These are phyloP conservation scores for Zaprionus capensis DNA, from an alignment of 1,140 invertebrate genomes.

Conservation along the genomic window DNA sequence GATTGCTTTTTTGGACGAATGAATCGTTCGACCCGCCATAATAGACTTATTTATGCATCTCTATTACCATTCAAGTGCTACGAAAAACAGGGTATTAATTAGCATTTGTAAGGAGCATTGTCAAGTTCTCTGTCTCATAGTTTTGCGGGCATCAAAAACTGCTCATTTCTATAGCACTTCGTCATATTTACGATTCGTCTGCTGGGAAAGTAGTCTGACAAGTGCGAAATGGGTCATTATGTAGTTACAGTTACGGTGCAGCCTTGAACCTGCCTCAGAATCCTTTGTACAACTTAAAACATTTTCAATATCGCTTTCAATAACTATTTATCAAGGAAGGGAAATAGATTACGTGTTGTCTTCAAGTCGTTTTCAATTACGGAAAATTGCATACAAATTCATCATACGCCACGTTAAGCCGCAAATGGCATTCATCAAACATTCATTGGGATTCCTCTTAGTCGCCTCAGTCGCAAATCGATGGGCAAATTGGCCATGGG, in stretches of 20 bases:
- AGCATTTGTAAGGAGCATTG: conserved; percentile 17
- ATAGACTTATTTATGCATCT: conserved; percentile 41
- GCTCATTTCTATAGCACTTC: conserved; percentile 51
- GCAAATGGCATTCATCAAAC: conserved; percentile 69
- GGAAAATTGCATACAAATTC: conserved; percentile 25
- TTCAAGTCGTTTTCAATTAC: conserved; percentile 22
- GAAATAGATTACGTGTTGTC: conserved; percentile 33
- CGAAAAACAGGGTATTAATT: conserved; percentile 24
- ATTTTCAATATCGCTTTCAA: conserved; percentile 53
- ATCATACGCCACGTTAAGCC: conserved; percentile 46
- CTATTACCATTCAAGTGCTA: conserved; percentile 36
- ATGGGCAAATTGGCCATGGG: conserved; percentile 68
- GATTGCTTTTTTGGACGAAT: conserved; percentile 35
- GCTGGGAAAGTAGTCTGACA: neutral
- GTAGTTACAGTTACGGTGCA: neutral
- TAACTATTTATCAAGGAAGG: conserved; percentile 44
- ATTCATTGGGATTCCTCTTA: conserved; percentile 40
- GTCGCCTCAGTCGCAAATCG: conserved; percentile 62
- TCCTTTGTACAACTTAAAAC: conserved; percentile 37
- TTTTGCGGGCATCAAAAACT: conserved; percentile 27
- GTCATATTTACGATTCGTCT: conserved; percentile 62
- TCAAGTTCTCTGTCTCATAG: neutral
- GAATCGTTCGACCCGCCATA: conserved; percentile 16
- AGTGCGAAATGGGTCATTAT: conserved; percentile 15
- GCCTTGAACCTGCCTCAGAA: conserved; percentile 10